phyloP scores from a whole-genome alignment of 2,888 invertebrate species.

The Troilus luridus region DNA sequence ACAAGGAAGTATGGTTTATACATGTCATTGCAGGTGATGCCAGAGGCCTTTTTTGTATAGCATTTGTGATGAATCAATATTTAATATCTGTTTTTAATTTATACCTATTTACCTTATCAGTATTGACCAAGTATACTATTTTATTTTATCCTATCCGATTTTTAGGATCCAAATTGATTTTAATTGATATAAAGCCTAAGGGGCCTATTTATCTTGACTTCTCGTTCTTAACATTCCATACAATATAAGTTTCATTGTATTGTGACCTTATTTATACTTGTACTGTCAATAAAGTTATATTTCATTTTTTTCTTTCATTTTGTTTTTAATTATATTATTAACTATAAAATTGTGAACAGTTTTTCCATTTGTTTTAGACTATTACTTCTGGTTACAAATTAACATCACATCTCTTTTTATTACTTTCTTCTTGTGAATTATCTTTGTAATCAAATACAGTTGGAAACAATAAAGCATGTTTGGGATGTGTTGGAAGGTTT shows the following conservation, averaged over 20 bases:
- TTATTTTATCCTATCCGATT: slow-evolving; percentile 14
- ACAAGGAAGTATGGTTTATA: not conserved
- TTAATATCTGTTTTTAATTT: slow-evolving; percentile 13
- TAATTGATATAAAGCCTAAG: not conserved
- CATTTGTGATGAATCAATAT: slow-evolving; percentile 28
- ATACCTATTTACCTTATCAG: slow-evolving; percentile 47
- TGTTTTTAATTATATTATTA: not conserved
- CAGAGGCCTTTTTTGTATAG: not conserved
- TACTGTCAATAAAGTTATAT: slow-evolving; percentile 35
- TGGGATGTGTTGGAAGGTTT: not conserved
- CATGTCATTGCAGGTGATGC: not conserved
- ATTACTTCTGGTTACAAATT: not conserved
- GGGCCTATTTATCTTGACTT: not conserved
- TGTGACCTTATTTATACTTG: not conserved
- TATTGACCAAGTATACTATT: slow-evolving; percentile 40
- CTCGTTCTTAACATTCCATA: slow-evolving; percentile 26
- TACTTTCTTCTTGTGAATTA: not conserved
- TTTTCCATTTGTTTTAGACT: not conserved
- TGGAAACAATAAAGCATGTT: not conserved
- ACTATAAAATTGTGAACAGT: not conserved
- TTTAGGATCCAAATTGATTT: slow-evolving; percentile 14
- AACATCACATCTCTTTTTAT: not conserved
- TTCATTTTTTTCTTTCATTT: slow-evolving; percentile 4
- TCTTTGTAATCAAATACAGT: not conserved
- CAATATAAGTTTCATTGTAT: not conserved